A percentile compares a stretch with the other conserved stretches of the same genome.
phyloP scores from a whole-genome alignment of 2,888 invertebrate genomes.

The Neocrepidodera transversa region DNA sequence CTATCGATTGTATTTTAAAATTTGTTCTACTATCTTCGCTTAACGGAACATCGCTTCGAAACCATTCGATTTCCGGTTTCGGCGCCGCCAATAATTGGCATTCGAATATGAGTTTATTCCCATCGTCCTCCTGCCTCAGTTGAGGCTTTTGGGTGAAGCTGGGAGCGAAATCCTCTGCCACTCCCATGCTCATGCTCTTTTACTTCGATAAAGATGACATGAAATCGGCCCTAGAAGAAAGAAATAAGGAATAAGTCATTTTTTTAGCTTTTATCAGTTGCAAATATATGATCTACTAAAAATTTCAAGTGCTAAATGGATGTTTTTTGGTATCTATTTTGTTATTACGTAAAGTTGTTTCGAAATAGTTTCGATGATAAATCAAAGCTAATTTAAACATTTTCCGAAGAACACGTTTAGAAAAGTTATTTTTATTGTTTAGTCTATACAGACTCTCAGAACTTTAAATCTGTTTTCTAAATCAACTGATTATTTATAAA shows the following conservation, averaged over 20 bases:
- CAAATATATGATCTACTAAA: too few relatives aligned
- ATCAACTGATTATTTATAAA: slow-evolving; percentile 8
- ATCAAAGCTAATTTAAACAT: neutral
- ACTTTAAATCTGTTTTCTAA: neutral
- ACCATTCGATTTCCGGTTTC: slow-evolving; percentile 92
- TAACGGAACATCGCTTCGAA: slow-evolving; percentile 84
- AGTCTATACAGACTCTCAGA: neutral
- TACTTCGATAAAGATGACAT: slow-evolving; percentile 58
- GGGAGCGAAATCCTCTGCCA: slow-evolving; percentile 94
- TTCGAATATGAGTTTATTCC: slow-evolving; percentile 93
- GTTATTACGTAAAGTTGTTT: neutral
- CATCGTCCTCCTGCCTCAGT: slow-evolving; percentile 94
- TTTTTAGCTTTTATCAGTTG: too few relatives aligned
- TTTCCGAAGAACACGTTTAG: neutral
- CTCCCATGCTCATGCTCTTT: slow-evolving; percentile 70
- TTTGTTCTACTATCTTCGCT: slow-evolving; percentile 85
- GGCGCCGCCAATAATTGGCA: slow-evolving; percentile 88
- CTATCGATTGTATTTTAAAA: slow-evolving; percentile 87
- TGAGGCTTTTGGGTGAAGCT: slow-evolving; percentile 98
- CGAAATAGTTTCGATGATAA: neutral
- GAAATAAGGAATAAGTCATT: too few relatives aligned
- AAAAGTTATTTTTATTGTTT: slow-evolving; percentile 7
- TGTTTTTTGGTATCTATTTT: too few relatives aligned
- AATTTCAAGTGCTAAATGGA: too few relatives aligned
- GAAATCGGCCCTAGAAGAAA: slow-evolving; percentile 55